Evolutionary conservation across 2,113 vertebrate species (phyloP).

Genomic region (Eubucco bourcierii): DNA sequence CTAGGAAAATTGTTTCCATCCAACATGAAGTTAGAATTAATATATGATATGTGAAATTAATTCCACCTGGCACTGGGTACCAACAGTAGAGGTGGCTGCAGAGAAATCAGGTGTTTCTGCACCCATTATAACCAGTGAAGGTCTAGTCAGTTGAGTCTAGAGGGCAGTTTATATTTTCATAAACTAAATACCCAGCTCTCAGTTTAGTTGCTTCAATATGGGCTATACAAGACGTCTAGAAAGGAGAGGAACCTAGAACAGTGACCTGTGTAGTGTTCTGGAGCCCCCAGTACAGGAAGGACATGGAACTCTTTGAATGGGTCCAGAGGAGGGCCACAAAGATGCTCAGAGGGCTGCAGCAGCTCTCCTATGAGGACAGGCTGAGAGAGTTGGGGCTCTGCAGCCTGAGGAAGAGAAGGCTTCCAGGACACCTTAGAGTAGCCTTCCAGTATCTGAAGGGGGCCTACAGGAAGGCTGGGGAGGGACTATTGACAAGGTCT

Average conservation of each 20-base stretch:
- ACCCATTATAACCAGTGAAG: no score
- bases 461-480: no score
- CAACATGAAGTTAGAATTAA: not conserved
- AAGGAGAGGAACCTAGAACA: not conserved
- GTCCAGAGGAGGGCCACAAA: no score
- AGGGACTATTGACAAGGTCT: no score
- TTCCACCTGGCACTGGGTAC: not conserved
- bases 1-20: not conserved
- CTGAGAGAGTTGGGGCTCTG: no score
- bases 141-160: not conserved
- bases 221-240: not conserved
- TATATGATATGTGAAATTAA: not conserved
- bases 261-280: not conserved
- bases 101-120: not conserved
- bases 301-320: no score
- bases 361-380: no score
- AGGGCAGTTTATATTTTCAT: not conserved
- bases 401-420: no score
- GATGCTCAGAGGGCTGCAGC: no score
- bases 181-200: fast-evolving
- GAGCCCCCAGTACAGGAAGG: no score
- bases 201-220: not conserved
- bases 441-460: no score
- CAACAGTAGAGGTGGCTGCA: not conserved
- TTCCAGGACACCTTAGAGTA: no score